phyloP scores from a whole-genome alignment of 92 coral and sea anemone genomes.

The Bergia sp. region DNA sequence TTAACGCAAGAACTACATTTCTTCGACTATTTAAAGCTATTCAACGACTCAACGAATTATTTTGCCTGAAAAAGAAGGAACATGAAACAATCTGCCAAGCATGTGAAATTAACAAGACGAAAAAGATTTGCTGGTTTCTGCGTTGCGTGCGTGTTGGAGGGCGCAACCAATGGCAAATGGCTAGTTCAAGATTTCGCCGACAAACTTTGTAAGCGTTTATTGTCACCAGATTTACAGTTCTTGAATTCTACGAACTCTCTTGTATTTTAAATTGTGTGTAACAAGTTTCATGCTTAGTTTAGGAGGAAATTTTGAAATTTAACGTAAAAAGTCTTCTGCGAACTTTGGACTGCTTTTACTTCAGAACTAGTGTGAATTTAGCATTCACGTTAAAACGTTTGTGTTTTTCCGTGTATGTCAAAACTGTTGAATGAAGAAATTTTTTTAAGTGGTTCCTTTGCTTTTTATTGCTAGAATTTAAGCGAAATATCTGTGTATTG shows the following conservation, averaged over 20 bases:
- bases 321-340: not conserved
- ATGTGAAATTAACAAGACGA: not conserved
- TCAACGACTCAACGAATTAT: slow-evolving; percentile 23
- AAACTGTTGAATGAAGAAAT: slow-evolving; percentile 31
- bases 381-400: not conserved
- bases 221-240: not conserved
- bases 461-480: not conserved
- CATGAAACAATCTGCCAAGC: not conserved
- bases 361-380: slow-evolving; percentile 8
- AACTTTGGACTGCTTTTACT: slow-evolving; percentile 23
- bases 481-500: slow-evolving; percentile 17
- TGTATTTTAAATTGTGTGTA: not conserved
- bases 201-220: slow-evolving; percentile 42
- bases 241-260: slow-evolving; percentile 8
- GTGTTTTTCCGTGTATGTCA: slow-evolving; percentile 4
- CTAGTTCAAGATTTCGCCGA: slow-evolving; percentile 25
- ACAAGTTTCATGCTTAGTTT: not conserved
- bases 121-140: not conserved
- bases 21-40: not conserved
- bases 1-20: slow-evolving; percentile 15
- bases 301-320: not conserved
- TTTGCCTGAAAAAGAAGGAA: slow-evolving; percentile 15
- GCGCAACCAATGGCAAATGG: slow-evolving; percentile 34
- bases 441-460: not conserved
- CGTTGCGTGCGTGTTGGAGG: slow-evolving; percentile 44